These are phyloP conservation scores for Geothlypis trichas DNA, from an alignment of 2,113 vertebrate species.

Conservation along the genomic window DNA sequence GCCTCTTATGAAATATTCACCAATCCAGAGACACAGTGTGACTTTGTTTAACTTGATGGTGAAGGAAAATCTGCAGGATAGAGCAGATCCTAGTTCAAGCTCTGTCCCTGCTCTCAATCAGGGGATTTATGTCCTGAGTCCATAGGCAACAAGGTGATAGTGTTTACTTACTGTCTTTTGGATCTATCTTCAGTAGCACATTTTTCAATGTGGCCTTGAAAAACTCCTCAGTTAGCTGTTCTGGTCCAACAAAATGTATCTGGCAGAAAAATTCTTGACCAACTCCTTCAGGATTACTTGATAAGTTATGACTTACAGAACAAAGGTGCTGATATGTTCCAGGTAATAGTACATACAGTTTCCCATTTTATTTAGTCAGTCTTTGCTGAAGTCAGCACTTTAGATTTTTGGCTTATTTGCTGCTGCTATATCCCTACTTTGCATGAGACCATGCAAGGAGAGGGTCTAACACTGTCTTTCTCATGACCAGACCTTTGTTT, in stretches of 20 bases:
- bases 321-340: not conserved
- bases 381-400: not conserved
- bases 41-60: not conserved
- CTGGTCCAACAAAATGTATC: not conserved
- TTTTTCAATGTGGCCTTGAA: not conserved
- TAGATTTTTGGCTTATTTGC: not conserved
- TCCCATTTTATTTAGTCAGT: not conserved
- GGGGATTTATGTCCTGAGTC: not conserved
- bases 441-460: not conserved
- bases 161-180: not conserved
- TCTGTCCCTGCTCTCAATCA: not conserved
- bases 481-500: not conserved
- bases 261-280: not conserved
- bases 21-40: not conserved
- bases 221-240: not conserved
- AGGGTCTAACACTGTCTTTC: not conserved
- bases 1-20: conserved; percentile 56
- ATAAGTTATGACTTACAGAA: not conserved
- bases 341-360: not conserved
- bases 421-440: not conserved
- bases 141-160: not conserved
- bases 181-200: not conserved
- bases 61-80: not conserved
- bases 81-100: not conserved
- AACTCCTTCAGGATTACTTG: not conserved